Conservation (phyloP, 2,113 vertebrate species). For the Oxygymnocypris stewartii region DNA sequence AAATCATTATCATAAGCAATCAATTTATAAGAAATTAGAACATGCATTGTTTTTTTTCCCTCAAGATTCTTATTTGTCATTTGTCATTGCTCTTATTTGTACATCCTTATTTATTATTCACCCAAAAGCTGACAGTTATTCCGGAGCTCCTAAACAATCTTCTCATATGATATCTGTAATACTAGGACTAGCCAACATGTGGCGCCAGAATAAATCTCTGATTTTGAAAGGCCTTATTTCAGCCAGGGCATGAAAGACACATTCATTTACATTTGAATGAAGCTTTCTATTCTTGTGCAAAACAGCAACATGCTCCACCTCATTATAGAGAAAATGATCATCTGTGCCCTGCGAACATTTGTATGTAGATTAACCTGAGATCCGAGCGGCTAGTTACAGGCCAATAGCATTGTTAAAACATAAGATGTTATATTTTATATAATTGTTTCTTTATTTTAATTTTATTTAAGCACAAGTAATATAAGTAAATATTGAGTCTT, state of each 20-base stretch:
- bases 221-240: constrained; percentile 47
- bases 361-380: constrained; percentile 29
- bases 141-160: not conserved
- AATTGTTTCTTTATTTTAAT: not conserved
- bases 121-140: not conserved
- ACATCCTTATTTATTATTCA: not conserved
- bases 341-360: constrained; percentile 54
- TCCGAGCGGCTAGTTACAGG: not conserved
- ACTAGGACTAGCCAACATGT: constrained; percentile 66
- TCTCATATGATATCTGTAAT: not conserved
- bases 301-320: constrained; percentile 67
- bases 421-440: constrained; percentile 43
- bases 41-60: not conserved
- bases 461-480: not conserved
- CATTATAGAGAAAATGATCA: constrained; percentile 72
- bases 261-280: constrained; percentile 66
- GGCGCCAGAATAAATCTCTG: constrained; percentile 65
- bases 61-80: not conserved
- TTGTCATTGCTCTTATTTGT: not conserved
- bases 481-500: not conserved
- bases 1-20: too few species aligned
- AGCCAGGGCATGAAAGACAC: constrained; percentile 47
- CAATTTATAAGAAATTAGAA: not conserved
- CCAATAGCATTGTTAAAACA: constrained; percentile 42
- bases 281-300: constrained; percentile 67